phyloP scores from a whole-genome alignment of 2,888 invertebrate genomes.

The Lymantria dispar region DNA sequence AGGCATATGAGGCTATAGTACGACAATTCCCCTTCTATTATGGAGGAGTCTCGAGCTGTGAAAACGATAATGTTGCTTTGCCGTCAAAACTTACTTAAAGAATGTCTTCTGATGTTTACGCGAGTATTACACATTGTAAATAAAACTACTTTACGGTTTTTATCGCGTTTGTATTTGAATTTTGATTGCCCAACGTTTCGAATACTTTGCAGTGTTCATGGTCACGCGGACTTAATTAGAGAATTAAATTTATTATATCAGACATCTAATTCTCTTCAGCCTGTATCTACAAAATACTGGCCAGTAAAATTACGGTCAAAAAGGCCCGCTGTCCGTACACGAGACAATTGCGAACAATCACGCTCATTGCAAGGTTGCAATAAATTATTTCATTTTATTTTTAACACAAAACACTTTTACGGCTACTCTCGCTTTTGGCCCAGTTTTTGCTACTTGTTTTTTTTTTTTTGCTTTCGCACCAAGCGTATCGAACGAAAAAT shows the following conservation, averaged over 20 bases:
- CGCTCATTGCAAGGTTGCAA: slow-evolving; percentile 43
- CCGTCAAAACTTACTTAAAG: too few species aligned
- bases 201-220: too few species aligned
- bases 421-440: slow-evolving; percentile 68
- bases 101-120: too few species aligned
- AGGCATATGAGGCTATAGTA: too few species aligned
- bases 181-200: too few species aligned
- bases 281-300: slow-evolving; percentile 37
- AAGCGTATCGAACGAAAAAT: slow-evolving; percentile 42
- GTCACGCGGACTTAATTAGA: too few species aligned
- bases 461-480: slow-evolving; percentile 50
- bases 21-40: too few species aligned
- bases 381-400: slow-evolving; percentile 61
- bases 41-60: too few species aligned
- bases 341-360: slow-evolving; percentile 22
- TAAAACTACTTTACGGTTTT: too few species aligned
- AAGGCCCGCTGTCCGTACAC: slow-evolving; percentile 24
- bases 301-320: slow-evolving; percentile 41
- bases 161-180: too few species aligned
- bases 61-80: too few species aligned
- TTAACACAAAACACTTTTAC: slow-evolving; percentile 52
- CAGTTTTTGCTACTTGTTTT: slow-evolving; percentile 64
- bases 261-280: slow-evolving; percentile 12
- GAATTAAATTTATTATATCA: background rate
- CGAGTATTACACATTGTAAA: too few species aligned